These are phyloP conservation scores for Triplophysa yarkandensis DNA, from an alignment of 2,797 vertebrate species.

Conservation along the genomic window DNA sequence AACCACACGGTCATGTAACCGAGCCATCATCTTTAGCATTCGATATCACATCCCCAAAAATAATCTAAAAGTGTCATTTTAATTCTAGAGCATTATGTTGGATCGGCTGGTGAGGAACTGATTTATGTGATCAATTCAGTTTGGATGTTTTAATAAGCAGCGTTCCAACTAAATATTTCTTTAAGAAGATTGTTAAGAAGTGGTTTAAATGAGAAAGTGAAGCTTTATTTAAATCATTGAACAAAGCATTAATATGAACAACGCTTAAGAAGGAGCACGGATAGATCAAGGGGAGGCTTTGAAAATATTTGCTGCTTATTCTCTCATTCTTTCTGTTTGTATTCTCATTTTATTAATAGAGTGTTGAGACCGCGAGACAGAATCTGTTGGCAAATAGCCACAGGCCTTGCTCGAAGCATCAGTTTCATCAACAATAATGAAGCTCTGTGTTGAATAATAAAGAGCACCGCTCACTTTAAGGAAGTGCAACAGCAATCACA, in stretches of 20 bases:
- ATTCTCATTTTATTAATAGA: slow-evolving; percentile 48
- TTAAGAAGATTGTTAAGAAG: too few relatives aligned
- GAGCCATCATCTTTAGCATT: background rate
- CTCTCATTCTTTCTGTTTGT: background rate
- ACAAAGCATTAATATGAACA: background rate
- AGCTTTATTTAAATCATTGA: background rate
- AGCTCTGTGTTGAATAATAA: slow-evolving; percentile 51
- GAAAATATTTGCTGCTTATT: background rate
- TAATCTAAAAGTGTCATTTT: too few relatives aligned
- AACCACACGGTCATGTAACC: background rate
- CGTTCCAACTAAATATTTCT: background rate
- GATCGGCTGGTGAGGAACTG: too few relatives aligned
- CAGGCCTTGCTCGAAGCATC: slow-evolving; percentile 45
- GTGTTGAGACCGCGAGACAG: slow-evolving; percentile 26
- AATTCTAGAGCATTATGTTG: too few relatives aligned
- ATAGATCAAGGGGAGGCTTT: too few relatives aligned
- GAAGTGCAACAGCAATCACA: slow-evolving; percentile 41
- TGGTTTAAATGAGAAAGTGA: background rate
- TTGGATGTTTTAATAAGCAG: background rate
- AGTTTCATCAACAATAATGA: slow-evolving; percentile 53
- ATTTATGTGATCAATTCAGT: background rate
- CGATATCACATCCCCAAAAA: background rate
- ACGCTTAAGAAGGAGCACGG: too few relatives aligned
- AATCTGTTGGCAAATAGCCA: slow-evolving; percentile 49
- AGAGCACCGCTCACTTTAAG: slow-evolving; percentile 34